A percentile compares a stretch with the other conserved stretches of the same genome.
These are phyloP conservation scores for Cecidostiba fungosa DNA, from an alignment of 2,888 invertebrate species.

Conservation along the genomic window DNA sequence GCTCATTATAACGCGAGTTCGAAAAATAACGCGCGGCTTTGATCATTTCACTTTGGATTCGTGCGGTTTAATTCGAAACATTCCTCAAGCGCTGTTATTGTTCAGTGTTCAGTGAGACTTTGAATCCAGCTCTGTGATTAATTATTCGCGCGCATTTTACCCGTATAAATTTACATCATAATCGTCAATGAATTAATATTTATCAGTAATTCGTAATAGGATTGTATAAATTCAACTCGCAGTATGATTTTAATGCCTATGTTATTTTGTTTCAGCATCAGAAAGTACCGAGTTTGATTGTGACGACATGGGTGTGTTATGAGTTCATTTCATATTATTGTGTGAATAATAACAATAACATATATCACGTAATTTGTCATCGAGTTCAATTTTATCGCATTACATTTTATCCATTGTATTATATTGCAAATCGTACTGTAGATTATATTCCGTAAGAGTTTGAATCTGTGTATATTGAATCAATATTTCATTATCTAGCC, in stretches of 20 bases:
- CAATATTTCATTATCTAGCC: background rate
- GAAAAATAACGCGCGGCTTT: background rate
- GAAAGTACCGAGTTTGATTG: conserved; percentile 61
- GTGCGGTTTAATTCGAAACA: background rate
- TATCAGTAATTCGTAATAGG: background rate
- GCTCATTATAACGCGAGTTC: background rate
- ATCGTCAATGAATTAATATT: background rate
- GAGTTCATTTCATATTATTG: conserved; percentile 46
- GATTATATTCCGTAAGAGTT: background rate
- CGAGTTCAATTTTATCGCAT: background rate
- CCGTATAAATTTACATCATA: background rate
- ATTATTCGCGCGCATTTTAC: background rate
- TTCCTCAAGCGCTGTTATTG: background rate
- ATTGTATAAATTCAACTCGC: background rate
- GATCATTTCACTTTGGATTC: background rate
- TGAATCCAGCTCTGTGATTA: background rate
- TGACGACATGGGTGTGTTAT: conserved; percentile 61
- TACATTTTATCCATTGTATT: background rate
- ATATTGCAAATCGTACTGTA: background rate
- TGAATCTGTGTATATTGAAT: background rate
- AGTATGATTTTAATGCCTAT: conserved; percentile 30
- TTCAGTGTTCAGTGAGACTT: background rate
- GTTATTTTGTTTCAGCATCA: conserved; percentile 62
- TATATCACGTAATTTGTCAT: conserved; percentile 1
- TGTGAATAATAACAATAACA: conserved; percentile 50